These are phyloP conservation scores for Callipepla californica DNA, from an alignment of 2,113 vertebrate species.

Conservation along the genomic window DNA sequence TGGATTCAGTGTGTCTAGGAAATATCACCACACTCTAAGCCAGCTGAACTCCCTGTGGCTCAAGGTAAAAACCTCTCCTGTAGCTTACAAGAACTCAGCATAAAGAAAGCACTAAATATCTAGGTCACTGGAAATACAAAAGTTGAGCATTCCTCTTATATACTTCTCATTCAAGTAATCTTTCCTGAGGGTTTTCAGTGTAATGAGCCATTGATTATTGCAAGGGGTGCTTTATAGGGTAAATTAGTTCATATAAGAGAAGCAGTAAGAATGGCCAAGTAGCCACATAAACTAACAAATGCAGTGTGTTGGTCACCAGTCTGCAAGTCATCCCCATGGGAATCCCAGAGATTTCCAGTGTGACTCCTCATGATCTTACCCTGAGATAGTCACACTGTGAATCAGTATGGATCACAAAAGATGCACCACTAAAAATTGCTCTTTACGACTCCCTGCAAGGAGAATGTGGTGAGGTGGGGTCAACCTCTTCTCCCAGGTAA, in stretches of 20 bases:
- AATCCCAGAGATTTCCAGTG: background rate
- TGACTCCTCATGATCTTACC: background rate
- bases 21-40: conserved; percentile 6
- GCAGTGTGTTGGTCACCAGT: background rate
- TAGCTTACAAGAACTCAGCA: background rate
- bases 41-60: conserved; percentile 15
- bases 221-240: conserved; percentile 19
- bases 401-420: background rate
- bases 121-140: conserved; percentile 25
- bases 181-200: conserved; percentile 11
- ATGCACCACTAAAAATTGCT: background rate
- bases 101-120: background rate
- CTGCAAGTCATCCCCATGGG: background rate
- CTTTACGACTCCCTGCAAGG: no score
- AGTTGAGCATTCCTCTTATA: conserved; percentile 4
- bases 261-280: conserved; percentile 15
- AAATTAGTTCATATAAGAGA: conserved; percentile 40
- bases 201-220: conserved; percentile 40
- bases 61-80: conserved; percentile 38
- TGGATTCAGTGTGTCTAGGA: conserved; percentile 27
- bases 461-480: no score
- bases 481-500: no score
- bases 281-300: conserved; percentile 58
- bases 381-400: background rate
- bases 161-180: conserved; percentile 51